A percentile compares a stretch with the other conserved stretches of the same genome.
phyloP scores from a whole-genome alignment of 2,888 invertebrate species.

The Junonia oenone region DNA sequence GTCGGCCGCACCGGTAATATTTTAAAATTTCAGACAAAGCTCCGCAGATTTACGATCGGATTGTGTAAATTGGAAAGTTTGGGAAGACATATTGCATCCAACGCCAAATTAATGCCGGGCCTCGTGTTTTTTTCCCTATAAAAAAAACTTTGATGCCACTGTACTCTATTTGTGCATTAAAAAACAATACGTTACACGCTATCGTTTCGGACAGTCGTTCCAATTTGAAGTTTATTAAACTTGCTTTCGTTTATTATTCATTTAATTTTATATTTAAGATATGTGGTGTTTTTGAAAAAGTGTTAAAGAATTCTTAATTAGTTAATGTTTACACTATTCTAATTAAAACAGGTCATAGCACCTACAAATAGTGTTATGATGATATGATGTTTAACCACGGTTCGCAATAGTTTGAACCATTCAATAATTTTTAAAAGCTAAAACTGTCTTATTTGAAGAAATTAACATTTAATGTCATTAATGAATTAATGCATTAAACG shows the following conservation, averaged over 20 bases:
- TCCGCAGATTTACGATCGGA: conserved; percentile 59
- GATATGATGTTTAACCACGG: too few relatives aligned
- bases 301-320: too few relatives aligned
- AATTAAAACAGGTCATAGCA: too few relatives aligned
- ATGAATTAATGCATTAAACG: too few relatives aligned
- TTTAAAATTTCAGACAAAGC: conserved; percentile 63
- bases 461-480: too few relatives aligned
- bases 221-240: not conserved
- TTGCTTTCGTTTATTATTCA: too few relatives aligned
- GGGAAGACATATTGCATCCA: conserved; percentile 53
- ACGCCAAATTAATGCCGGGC: conserved; percentile 41
- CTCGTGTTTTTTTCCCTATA: conserved; percentile 14
- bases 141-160: conserved; percentile 9
- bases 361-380: too few relatives aligned
- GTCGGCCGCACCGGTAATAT: conserved; percentile 46
- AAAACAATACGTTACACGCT: not conserved
- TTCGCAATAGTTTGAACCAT: too few relatives aligned
- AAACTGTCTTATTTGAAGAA: too few relatives aligned
- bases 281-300: not conserved
- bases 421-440: too few relatives aligned
- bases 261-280: not conserved
- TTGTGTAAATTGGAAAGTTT: conserved; percentile 67
- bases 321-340: too few relatives aligned
- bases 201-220: not conserved
- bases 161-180: not conserved